Conservation (phyloP, 2,888 invertebrate genomes). For the Rotaria socialis region DNA sequence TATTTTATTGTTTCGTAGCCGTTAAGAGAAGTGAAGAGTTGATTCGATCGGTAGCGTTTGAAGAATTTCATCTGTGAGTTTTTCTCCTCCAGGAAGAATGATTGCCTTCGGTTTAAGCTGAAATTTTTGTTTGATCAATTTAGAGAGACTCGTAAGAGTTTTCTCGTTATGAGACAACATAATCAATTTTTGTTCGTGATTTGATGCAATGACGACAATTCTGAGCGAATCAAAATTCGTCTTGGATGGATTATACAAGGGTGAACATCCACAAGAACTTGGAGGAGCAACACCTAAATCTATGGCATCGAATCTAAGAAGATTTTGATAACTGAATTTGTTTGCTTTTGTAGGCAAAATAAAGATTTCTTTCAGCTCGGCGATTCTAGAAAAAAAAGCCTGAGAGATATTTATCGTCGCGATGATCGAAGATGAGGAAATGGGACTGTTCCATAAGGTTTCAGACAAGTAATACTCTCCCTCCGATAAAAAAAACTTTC, state of each 20-base stretch:
- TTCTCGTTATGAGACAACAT: constrained; percentile 25
- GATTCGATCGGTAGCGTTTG: constrained; percentile 15
- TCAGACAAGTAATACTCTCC: not conserved
- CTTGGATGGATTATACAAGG: constrained; percentile 16
- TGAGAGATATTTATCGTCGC: constrained; percentile 24
- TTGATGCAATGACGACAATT: constrained; percentile 22
- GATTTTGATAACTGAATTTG: constrained; percentile 27
- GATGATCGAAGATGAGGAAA: constrained; percentile 28
- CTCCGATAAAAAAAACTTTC: not conserved
- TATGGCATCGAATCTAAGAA: constrained; percentile 32
- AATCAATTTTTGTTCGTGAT: constrained; percentile 31
- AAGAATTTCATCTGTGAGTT: constrained; percentile 16
- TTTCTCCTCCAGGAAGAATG: constrained; percentile 36
- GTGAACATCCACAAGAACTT: constrained; percentile 24
- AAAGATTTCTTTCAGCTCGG: constrained; percentile 13
- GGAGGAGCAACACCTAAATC: constrained; percentile 33
- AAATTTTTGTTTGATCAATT: constrained; percentile 35
- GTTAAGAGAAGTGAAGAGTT: constrained; percentile 25
- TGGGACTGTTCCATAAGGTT: not conserved
- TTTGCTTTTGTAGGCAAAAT: constrained; percentile 36
- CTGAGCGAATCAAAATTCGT: constrained; percentile 30
- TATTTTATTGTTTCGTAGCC: constrained; percentile 8
- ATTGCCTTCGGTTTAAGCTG: constrained; percentile 27
- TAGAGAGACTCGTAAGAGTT: constrained; percentile 34
- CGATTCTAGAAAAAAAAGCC: constrained; percentile 20